Percentiles rank a stretch among this genome's conserved stretches.
Evolutionary conservation across 2,113 vertebrate genomes (phyloP).

Genomic region (Phaethon lepturus): DNA sequence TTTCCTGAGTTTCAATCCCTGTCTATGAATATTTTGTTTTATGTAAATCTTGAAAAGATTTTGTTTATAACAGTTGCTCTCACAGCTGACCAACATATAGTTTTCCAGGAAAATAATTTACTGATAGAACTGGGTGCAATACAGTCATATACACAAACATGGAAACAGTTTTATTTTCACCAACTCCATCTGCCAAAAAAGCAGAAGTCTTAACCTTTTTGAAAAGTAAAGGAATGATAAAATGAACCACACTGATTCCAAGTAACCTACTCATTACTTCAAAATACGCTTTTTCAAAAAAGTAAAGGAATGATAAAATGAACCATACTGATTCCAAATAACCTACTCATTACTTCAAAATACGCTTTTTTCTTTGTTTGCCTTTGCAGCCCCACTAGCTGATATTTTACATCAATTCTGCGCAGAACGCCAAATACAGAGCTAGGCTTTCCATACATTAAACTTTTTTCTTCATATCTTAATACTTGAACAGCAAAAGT

Average conservation of each 20-base stretch:
- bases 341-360: no score
- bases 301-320: neutral
- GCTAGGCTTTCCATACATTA: neutral
- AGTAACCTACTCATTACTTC: no score
- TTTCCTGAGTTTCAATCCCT: neutral
- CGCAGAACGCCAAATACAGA: neutral
- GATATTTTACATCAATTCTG: neutral
- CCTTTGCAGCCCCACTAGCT: neutral
- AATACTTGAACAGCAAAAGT: neutral
- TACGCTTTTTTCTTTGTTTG: neutral
- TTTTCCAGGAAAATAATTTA: neutral
- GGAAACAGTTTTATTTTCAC: neutral
- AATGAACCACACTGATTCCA: no score
- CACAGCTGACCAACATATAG: neutral
- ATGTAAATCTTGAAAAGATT: neutral
- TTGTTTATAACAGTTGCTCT: neutral
- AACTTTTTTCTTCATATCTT: neutral
- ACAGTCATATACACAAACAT: neutral
- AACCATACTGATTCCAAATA: no score
- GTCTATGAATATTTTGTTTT: neutral
- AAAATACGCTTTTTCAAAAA: neutral
- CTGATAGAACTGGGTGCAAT: neutral
- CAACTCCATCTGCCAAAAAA: neutral
- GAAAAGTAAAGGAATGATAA: neutral
- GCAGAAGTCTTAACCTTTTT: neutral